A percentile compares a stretch with the other conserved stretches of the same genome.
phyloP scores from a whole-genome alignment of 1,140 invertebrate species.

The Streblospio benedicti region DNA sequence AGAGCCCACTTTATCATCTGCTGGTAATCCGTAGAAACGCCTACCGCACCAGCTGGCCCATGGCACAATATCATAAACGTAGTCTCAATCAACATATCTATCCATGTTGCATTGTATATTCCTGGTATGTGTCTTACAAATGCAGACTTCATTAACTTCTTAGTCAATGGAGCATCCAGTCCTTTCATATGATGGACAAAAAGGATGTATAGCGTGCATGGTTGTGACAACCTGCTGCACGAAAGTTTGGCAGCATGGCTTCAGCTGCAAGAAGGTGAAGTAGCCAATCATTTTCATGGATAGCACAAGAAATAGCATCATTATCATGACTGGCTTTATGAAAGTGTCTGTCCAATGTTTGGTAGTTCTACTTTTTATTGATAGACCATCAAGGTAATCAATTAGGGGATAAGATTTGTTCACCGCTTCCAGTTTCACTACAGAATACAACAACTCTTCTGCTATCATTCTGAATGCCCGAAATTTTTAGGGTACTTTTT shows the following conservation, averaged over 20 bases:
- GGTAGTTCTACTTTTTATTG: too few relatives aligned
- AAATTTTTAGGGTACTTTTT: too few relatives aligned
- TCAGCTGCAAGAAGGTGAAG: neutral
- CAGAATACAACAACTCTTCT: too few relatives aligned
- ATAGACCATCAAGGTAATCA: too few relatives aligned
- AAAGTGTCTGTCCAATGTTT: conserved; percentile 4
- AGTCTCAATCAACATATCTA: conserved; percentile 1
- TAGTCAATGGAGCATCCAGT: neutral
- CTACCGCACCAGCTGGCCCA: neutral
- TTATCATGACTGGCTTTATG: neutral
- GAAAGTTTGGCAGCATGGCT: conserved; percentile 4
- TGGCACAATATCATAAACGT: conserved; percentile 1
- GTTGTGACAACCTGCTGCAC: neutral
- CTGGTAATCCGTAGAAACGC: neutral
- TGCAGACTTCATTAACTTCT: conserved; percentile 1
- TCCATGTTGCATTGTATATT: conserved; percentile 3
- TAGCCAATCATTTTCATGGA: neutral
- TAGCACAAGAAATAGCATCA: neutral
- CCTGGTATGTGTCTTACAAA: conserved; percentile 2
- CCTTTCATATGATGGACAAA: conserved; percentile 4
- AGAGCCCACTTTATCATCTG: neutral
- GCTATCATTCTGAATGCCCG: too few relatives aligned
- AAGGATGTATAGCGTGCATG: neutral
- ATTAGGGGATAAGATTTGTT: too few relatives aligned
- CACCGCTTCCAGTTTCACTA: too few relatives aligned